These are phyloP conservation scores for Paragorgia papillata DNA, from an alignment of 92 coral and sea anemone genomes.

Conservation along the genomic window DNA sequence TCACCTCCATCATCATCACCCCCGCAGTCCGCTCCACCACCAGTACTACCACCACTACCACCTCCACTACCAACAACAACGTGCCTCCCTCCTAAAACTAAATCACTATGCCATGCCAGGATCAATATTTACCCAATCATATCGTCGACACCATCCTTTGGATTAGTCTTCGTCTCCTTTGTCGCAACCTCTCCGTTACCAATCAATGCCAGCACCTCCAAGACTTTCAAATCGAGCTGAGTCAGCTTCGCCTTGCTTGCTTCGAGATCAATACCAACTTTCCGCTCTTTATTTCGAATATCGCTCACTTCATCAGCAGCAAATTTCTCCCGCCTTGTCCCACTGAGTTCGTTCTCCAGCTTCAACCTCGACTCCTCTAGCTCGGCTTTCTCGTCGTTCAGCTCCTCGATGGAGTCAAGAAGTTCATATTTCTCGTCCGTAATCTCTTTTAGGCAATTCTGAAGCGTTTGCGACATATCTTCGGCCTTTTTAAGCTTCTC, in stretches of 20 bases:
- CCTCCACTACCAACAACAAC: too few species aligned
- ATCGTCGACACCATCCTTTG: constrained; percentile 32
- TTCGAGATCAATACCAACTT: constrained; percentile 38
- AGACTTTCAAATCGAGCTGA: constrained; percentile 39
- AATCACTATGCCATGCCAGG: not conserved
- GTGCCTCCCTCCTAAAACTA: too few species aligned
- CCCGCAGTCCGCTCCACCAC: too few species aligned
- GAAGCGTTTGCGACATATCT: constrained; percentile 72
- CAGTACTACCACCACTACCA: too few species aligned
- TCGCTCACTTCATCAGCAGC: constrained; percentile 57
- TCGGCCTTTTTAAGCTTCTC: constrained; percentile 70
- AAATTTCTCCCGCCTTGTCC: constrained; percentile 37
- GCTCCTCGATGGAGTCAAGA: constrained; percentile 75
- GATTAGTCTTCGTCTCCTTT: constrained; percentile 20
- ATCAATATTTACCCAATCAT: constrained; percentile 40
- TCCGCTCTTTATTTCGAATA: constrained; percentile 39
- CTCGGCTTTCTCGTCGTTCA: constrained; percentile 62
- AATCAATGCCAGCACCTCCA: constrained; percentile 47
- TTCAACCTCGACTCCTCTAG: constrained; percentile 53
- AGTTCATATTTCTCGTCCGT: constrained; percentile 83
- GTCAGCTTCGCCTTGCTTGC: constrained; percentile 35
- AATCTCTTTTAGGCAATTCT: constrained; percentile 76
- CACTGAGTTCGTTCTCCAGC: constrained; percentile 41
- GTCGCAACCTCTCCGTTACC: constrained; percentile 31
- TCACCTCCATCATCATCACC: too few species aligned